phyloP scores from a whole-genome alignment of 2,113 vertebrate species.

The Rhodinocichla rosea region DNA sequence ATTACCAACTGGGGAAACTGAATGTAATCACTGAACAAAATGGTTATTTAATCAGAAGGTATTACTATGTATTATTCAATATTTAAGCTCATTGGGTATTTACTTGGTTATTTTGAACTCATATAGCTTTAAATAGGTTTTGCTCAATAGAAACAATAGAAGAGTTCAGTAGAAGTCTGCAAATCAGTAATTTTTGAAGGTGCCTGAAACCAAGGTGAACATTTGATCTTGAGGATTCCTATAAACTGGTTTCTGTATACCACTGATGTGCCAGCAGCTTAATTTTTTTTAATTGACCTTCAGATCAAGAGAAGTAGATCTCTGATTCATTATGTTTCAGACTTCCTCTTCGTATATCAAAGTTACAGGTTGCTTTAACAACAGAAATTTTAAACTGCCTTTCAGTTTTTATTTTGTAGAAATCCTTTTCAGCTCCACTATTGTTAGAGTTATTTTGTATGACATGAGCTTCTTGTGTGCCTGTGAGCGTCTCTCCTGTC shows the following conservation, averaged over 20 bases:
- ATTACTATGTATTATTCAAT: slow-evolving; percentile 9
- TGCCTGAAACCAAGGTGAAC: neutral
- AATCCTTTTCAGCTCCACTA: neutral
- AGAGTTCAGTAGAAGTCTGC: neutral
- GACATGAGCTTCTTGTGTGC: neutral
- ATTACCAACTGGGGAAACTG: slow-evolving; percentile 4
- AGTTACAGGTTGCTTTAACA: neutral
- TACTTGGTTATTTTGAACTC: neutral
- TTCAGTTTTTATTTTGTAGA: slow-evolving; percentile 2
- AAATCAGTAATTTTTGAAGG: neutral
- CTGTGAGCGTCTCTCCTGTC: neutral
- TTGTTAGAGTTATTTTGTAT: neutral
- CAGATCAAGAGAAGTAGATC: neutral
- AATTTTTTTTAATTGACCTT: neutral
- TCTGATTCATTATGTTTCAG: neutral
- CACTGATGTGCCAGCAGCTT: neutral
- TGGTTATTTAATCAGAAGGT: slow-evolving; percentile 6
- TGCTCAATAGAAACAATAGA: neutral
- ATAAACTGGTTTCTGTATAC: neutral
- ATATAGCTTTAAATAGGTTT: neutral
- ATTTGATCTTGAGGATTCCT: neutral
- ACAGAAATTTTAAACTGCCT: neutral
- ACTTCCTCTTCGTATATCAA: neutral
- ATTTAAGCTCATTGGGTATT: neutral
- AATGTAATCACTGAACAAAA: slow-evolving; percentile 36